A percentile compares a stretch with the other conserved stretches of the same genome.
phyloP scores from a whole-genome alignment of 23 tunicate genomes.

The Clavelina lepadiformis region DNA sequence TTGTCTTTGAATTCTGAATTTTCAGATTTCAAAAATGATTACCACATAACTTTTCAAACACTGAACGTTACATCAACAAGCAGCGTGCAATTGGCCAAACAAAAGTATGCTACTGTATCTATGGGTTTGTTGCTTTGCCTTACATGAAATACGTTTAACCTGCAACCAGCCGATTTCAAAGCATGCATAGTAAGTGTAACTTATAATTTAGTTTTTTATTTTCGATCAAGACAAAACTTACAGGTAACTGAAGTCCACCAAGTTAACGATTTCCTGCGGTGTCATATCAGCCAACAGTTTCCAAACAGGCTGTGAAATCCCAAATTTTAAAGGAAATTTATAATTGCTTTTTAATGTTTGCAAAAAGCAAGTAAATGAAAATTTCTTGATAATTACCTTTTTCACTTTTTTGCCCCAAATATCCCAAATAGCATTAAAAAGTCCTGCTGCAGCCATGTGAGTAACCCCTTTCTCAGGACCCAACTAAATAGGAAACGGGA shows the following conservation, averaged over 20 bases:
- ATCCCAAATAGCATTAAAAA: conserved; percentile 97
- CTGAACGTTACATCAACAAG: too few relatives aligned
- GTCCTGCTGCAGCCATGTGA: conserved; percentile 91
- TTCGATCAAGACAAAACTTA: conserved; percentile 22
- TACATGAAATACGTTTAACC: too few relatives aligned
- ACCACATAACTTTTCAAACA: too few relatives aligned
- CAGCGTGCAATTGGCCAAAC: too few relatives aligned
- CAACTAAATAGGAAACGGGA: conserved; percentile 41
- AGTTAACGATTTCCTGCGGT: conserved; percentile 70
- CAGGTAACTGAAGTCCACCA: conserved; percentile 94
- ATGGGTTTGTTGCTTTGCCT: too few relatives aligned
- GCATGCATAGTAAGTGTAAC: too few relatives aligned
- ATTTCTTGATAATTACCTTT: conserved; percentile 38
- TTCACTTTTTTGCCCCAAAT: conserved; percentile 78
- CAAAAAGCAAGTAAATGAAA: neutral
- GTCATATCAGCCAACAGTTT: conserved; percentile 95
- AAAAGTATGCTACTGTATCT: too few relatives aligned
- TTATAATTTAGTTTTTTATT: too few relatives aligned
- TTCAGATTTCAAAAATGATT: too few relatives aligned
- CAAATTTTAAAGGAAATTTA: neutral
- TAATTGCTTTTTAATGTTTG: neutral
- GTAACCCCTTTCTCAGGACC: conserved; percentile 99
- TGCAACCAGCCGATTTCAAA: too few relatives aligned
- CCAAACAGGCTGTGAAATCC: conserved; percentile 71
- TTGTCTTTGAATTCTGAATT: too few relatives aligned